A percentile compares a stretch with the other conserved stretches of the same genome.
phyloP scores from a whole-genome alignment of 1,140 invertebrate genomes.

The Drosophila nebulosa region DNA sequence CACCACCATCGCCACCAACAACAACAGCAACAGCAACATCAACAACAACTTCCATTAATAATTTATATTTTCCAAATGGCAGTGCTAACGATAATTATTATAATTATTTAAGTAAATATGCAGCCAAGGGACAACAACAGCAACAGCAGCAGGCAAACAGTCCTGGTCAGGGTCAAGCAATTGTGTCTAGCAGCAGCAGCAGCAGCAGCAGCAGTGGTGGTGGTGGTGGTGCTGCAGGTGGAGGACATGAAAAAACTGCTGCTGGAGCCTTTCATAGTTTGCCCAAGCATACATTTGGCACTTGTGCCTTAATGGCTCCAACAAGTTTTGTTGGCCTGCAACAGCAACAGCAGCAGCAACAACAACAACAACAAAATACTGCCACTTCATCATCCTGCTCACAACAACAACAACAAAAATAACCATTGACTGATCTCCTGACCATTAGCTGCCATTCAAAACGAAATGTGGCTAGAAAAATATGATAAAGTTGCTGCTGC shows the following conservation, averaged over 20 bases:
- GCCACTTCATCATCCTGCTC: conserved; percentile 37
- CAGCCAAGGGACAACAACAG: conserved; percentile 16
- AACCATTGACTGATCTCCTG: conserved; percentile 80
- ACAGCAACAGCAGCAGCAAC: conserved; percentile 30
- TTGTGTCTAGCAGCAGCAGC: conserved; percentile 56
- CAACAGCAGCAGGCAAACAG: not conserved
- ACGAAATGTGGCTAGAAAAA: not conserved
- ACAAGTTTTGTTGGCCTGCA: conserved; percentile 67
- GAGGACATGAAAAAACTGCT: conserved; percentile 2
- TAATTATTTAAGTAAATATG: conserved; percentile 49
- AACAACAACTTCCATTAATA: not conserved
- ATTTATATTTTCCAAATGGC: not conserved
- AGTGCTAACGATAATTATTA: conserved; percentile 19
- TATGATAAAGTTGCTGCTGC: not conserved
- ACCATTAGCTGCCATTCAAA: conserved; percentile 61
- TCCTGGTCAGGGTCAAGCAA: conserved; percentile 52
- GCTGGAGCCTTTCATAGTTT: conserved; percentile 46
- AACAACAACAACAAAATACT: conserved; percentile 20
- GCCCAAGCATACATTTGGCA: conserved; percentile 77
- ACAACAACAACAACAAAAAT: conserved; percentile 54
- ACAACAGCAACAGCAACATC: conserved; percentile 31
- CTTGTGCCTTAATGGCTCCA: conserved; percentile 67
- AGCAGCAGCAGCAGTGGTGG: not conserved
- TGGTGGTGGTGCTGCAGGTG: not conserved
- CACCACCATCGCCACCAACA: conserved; percentile 43